Evolutionary conservation across 2,888 invertebrate species (phyloP).

Genomic region (Rhingia campestris): DNA sequence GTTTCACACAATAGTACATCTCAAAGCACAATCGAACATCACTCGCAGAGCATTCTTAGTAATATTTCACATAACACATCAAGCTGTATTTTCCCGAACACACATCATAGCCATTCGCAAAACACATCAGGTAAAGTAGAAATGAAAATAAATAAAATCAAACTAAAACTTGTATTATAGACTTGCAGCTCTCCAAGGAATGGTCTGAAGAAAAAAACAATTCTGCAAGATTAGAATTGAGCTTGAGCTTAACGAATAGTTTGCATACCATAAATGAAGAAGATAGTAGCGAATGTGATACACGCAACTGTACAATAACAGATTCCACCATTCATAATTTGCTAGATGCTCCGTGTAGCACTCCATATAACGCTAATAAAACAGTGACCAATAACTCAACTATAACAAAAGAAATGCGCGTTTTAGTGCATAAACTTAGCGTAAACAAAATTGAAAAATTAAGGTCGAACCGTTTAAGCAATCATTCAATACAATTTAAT

Average conservation of each 20-base stretch:
- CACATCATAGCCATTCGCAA: neutral
- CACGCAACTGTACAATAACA: conserved; percentile 42
- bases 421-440: conserved; percentile 45
- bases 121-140: conserved; percentile 8
- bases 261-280: conserved; percentile 58
- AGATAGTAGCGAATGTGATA: conserved; percentile 17
- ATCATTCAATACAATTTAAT: neutral
- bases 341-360: conserved; percentile 64
- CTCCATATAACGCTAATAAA: conserved; percentile 45
- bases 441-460: conserved; percentile 11
- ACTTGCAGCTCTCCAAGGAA: conserved; percentile 6
- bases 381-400: neutral
- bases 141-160: neutral
- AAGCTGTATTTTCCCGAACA: neutral
- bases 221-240: neutral
- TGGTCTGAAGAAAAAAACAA: conserved; percentile 2
- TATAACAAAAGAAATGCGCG: conserved; percentile 34
- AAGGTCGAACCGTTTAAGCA: neutral
- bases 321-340: conserved; percentile 57
- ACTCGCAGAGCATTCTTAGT: neutral
- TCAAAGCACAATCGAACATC: neutral
- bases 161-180: conserved; percentile 18
- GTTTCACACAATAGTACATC: too few species aligned
- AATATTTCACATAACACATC: neutral
- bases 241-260: conserved; percentile 8